A percentile compares a stretch with the other conserved stretches of the same genome.
phyloP scores from a whole-genome alignment of 1,140 invertebrate genomes.

The Schlechtendalia chinensis region DNA sequence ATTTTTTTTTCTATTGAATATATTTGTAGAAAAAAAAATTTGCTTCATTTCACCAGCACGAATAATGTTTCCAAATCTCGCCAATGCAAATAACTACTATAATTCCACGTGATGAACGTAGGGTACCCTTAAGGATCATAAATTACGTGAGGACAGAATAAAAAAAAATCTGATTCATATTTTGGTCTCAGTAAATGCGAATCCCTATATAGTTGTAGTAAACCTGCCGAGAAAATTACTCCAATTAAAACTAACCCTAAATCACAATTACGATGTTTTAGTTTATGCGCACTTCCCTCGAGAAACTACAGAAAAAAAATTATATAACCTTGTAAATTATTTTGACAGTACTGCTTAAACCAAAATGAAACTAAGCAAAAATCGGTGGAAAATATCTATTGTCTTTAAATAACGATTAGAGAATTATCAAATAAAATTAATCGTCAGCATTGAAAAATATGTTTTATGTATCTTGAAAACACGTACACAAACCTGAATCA shows the following conservation, averaged over 20 bases:
- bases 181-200: conserved; percentile 28
- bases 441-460: too few relatives aligned
- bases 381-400: conserved; percentile 26
- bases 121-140: conserved; percentile 35
- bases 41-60: neutral
- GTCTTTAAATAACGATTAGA: neutral
- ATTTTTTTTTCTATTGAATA: neutral
- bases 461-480: too few relatives aligned
- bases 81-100: conserved; percentile 28
- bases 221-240: conserved; percentile 36
- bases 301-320: conserved; percentile 3
- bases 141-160: neutral
- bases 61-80: conserved; percentile 26
- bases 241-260: conserved; percentile 46
- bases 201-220: neutral
- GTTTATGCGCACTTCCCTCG: neutral
- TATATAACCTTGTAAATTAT: conserved; percentile 22
- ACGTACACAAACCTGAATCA: too few relatives aligned
- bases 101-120: conserved; percentile 41
- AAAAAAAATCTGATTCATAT: conserved; percentile 15
- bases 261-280: conserved; percentile 43
- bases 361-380: neutral
- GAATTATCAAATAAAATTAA: too few relatives aligned
- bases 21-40: neutral
- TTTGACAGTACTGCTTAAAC: conserved; percentile 23